These are phyloP conservation scores for Petrocephalus microphthalmus DNA, from an alignment of 2,113 vertebrate species.

Conservation along the genomic window DNA sequence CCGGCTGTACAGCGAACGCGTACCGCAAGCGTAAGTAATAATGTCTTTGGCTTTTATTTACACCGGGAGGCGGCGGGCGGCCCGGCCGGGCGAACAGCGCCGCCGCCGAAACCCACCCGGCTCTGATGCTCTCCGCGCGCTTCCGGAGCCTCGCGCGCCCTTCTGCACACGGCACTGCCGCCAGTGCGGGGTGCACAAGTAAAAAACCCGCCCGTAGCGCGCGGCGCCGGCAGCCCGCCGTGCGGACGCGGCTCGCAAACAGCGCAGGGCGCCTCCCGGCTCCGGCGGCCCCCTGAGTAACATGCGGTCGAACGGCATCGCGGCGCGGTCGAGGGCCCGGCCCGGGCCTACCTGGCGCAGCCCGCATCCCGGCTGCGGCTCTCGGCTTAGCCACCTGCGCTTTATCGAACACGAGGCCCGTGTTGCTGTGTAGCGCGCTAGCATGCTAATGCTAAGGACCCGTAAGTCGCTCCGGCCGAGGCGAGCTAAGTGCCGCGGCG, in stretches of 20 bases:
- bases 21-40: background rate
- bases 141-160: conserved; percentile 45
- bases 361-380: background rate
- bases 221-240: background rate
- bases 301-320: background rate
- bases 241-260: background rate
- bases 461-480: background rate
- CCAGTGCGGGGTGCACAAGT: conserved; percentile 50
- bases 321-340: background rate
- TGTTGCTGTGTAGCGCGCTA: background rate
- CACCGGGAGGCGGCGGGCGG: background rate
- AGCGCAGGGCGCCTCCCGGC: background rate
- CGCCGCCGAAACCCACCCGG: background rate
- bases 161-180: conserved; percentile 57
- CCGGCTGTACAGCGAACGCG: background rate
- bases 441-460: background rate
- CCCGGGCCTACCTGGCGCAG: background rate
- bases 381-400: background rate
- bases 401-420: background rate
- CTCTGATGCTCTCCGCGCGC: conserved; percentile 28
- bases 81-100: background rate
- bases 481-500: background rate
- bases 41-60: background rate
- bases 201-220: conserved; percentile 42
- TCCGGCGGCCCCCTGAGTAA: background rate